These are phyloP conservation scores for Butastur rufipennis DNA, from an alignment of 2,113 vertebrate genomes.

Conservation along the genomic window DNA sequence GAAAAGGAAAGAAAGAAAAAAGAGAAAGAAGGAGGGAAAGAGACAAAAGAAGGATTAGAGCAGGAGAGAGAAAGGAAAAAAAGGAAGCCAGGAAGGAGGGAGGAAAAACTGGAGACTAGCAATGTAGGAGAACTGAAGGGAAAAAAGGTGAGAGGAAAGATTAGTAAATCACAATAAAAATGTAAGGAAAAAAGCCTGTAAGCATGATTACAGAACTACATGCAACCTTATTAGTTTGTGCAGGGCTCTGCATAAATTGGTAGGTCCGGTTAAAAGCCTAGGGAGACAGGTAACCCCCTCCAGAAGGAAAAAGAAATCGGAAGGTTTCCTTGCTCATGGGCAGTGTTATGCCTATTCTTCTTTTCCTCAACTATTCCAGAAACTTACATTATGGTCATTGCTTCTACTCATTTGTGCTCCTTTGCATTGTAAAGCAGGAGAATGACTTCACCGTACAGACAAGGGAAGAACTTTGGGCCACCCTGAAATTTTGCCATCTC, in stretches of 20 bases:
- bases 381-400: not conserved
- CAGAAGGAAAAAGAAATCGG: not conserved
- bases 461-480: not conserved
- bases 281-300: not conserved
- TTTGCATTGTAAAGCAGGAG: not conserved
- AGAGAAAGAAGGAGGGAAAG: too few relatives aligned
- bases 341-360: not conserved
- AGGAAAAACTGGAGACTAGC: not conserved
- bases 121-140: not conserved
- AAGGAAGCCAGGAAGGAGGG: not conserved
- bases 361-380: not conserved
- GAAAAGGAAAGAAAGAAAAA: not conserved
- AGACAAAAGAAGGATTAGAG: too few relatives aligned
- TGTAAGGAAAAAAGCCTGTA: not conserved
- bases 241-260: not conserved
- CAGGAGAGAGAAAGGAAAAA: not conserved
- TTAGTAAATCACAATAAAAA: not conserved
- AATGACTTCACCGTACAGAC: not conserved
- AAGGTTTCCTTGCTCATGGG: not conserved
- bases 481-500: conserved; percentile 35
- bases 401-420: not conserved
- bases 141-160: not conserved
- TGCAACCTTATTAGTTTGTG: not conserved
- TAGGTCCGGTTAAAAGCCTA: not conserved
- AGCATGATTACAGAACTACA: not conserved